These are phyloP conservation scores for Cylindroiulus punctatus DNA, from an alignment of 2,888 invertebrate species.

Conservation along the genomic window DNA sequence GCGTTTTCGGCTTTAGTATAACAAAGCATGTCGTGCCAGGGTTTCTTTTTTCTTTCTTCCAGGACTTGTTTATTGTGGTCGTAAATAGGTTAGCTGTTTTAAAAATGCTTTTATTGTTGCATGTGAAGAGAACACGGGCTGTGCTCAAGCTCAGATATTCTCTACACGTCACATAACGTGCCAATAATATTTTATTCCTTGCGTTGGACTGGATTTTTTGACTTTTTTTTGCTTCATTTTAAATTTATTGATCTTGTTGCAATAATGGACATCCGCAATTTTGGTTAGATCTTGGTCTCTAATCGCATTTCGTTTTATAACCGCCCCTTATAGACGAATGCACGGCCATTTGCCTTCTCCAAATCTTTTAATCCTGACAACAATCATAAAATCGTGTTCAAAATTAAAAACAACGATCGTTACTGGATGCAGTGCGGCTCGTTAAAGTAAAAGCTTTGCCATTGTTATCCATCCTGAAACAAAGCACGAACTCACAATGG, in stretches of 20 bases:
- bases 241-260: slow-evolving; percentile 41
- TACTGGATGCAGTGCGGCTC: neutral
- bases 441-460: neutral
- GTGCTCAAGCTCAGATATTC: neutral
- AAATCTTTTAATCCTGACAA: slow-evolving; percentile 10
- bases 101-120: slow-evolving; percentile 33
- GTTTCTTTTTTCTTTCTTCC: neutral
- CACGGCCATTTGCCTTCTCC: neutral
- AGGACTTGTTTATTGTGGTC: neutral
- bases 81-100: neutral
- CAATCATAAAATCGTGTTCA: slow-evolving; percentile 16
- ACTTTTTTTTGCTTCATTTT: slow-evolving; percentile 4
- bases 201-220: neutral
- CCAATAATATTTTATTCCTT: neutral
- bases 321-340: neutral
- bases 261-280: slow-evolving; percentile 36
- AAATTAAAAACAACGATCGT: neutral
- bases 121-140: neutral
- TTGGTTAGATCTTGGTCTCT: neutral
- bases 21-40: slow-evolving; percentile 12
- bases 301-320: neutral
- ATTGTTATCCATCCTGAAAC: neutral
- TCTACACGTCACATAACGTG: slow-evolving; percentile 26
- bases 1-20: neutral
- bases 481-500: neutral